Evolutionary conservation across 2,797 vertebrate species (phyloP), one percentile per base, ranked within the genome.

Genomic region (Halcyon smyrnensis): DNA sequence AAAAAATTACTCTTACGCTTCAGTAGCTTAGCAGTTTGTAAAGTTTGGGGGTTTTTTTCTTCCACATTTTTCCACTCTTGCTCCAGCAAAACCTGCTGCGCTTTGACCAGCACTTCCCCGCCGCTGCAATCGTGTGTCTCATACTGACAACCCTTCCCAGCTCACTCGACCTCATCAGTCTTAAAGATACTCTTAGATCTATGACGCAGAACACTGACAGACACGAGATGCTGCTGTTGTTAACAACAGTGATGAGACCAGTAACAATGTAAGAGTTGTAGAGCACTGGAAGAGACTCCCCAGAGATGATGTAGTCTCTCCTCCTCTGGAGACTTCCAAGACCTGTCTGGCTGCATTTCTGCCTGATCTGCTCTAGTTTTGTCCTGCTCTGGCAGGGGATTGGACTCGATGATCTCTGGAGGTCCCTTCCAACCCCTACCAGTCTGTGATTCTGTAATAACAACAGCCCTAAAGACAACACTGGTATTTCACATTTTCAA

Each of bases 111-210:
- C 41, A 3, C 50, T 50, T 89, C 69, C 16, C 53, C 9, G 7
- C 56, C 14, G 2, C 56, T 79, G 25, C 28, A 76, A 8, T 51
- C 21, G 2, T 9, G 2, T 21, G 32, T 85, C 59, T 64, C 70
- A 60, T 8, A 48, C 15, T 69, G 68, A 12, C 10, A 48, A 75
- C 79, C 28, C 36, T 45, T 30, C 71, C 45, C 48, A 74, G 28
- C 48, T 15, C 1, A 0, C 34, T 15, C 75, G 12, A 39, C 30
- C 32, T 64, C 27, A 21, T 9, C 0, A 0, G 24, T 34, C 54
- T 34, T 77, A 41, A 50, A 59, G 43, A 7, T n/a, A 25, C 48
- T 50, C 53, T 64, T 37, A 56, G 43, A 65, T 36, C 45, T n/a
- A 39, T 15, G 51, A 59, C n/a, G 79, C 82, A n/a, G 84, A 79